Percentiles rank a stretch among this genome's conserved stretches.
Conservation (phyloP, 92 coral and sea anemone genomes). For the Zoanthus solanderi region DNA sequence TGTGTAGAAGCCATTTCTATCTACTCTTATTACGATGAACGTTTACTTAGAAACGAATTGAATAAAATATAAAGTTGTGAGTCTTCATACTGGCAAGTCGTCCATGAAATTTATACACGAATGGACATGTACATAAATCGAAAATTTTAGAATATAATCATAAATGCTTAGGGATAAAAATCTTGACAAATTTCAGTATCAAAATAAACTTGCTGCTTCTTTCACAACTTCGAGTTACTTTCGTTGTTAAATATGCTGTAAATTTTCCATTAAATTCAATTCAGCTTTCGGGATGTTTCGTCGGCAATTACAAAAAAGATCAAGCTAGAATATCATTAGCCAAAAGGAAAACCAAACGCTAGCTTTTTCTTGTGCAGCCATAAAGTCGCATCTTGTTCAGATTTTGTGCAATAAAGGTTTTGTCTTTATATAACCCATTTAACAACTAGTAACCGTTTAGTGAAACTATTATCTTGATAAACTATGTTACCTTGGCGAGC, state of each 20-base stretch:
- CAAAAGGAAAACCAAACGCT: no score
- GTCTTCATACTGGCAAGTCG: neutral
- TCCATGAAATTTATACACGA: neutral
- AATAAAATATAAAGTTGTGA: neutral
- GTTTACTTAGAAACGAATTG: no score
- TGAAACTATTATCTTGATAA: no score
- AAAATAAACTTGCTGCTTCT: neutral
- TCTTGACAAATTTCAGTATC: neutral
- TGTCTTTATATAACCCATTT: neutral
- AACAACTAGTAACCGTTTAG: neutral
- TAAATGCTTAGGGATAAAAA: neutral
- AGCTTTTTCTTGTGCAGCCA: neutral
- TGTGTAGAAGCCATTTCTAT: no score
- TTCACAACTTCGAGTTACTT: neutral
- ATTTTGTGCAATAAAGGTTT: no score
- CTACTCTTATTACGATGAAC: no score
- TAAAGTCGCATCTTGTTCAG: no score
- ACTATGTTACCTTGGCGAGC: slow-evolving; percentile 78
- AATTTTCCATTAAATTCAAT: neutral
- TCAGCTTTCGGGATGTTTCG: neutral
- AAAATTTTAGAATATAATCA: neutral
- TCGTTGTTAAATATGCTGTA: neutral
- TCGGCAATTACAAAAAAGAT: no score
- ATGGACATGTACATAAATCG: neutral
- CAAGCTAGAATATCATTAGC: no score